Evolutionary conservation across 2,888 invertebrate genomes (phyloP), one percentile per base, ranked within the genome.

Genomic region (Mechanitis mazaeus): DNA sequence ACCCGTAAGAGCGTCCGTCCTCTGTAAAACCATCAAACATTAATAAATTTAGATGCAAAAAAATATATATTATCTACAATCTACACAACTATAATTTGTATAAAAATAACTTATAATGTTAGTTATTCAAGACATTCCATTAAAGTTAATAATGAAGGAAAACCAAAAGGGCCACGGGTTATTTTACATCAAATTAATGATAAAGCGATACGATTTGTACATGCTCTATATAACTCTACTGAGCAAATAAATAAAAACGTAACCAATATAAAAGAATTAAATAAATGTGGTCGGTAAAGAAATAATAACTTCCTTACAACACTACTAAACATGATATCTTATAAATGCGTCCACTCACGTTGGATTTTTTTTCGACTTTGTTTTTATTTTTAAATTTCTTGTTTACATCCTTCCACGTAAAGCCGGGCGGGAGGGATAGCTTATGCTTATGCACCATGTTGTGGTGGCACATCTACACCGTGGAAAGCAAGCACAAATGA

Each of bases 361-460:
- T 78, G 73, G 75, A 75, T 70, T 79, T 78, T 77, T 79, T 79
- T 77, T 85, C 82, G 80, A 79, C 74, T 74, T 75, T 73, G 72
- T 79, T 79, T 79, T 80, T 84, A 79, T 75, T 80, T 83, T 83
- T 85, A 76, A 73, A 73, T 77, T 80, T 85, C 84, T 84, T 87
- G 81, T 78, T 80, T 76, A 83, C 76, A 70, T 87, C 86, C 82
- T 84, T 86, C 87, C 87, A 87, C 64, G 84, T 81, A 80, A 86
- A 86, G 74, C 87, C 87, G 72, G 86, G 85, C 75, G 86, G 84
- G 69, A 84, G 83, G 71, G 84, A 76, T 76, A 85, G 73, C 75
- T 84, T 85, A 80, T 64, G 64, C 55, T 67, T 65, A 28, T 64
- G 64, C 64, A 81, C 74, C 81, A 80, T 78, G 74, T 76, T 75